Evolutionary conservation across 2,797 vertebrate species (phyloP).

Genomic region (Falco concolor): DNA sequence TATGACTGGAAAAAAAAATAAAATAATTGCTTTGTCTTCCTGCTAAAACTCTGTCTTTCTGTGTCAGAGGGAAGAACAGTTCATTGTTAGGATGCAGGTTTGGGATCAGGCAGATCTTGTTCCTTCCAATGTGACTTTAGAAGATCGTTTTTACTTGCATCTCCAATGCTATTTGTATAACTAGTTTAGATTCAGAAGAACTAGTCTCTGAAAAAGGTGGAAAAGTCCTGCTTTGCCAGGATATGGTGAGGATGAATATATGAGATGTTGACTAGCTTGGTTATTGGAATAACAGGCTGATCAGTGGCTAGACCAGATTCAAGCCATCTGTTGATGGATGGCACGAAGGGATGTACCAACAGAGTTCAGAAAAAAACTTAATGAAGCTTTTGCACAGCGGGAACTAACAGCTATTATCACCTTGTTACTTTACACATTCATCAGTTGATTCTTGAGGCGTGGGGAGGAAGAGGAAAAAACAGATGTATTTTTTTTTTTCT

Average conservation of each 20-base stretch:
- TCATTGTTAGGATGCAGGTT: not conserved
- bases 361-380: constrained; percentile 24
- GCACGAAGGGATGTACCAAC: not conserved
- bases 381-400: not conserved
- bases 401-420: constrained; percentile 41
- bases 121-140: not conserved
- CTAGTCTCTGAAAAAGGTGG: not conserved
- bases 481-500: not conserved
- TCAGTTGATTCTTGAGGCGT: not conserved
- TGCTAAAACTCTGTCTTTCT: not conserved
- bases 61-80: not conserved
- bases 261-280: not conserved
- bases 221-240: not conserved
- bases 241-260: not conserved
- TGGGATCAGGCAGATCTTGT: not conserved
- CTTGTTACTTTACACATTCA: not conserved
- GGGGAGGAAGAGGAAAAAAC: not conserved
- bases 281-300: not conserved
- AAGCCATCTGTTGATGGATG: not conserved
- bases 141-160: not conserved
- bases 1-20: not conserved
- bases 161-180: not conserved
- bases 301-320: not conserved
- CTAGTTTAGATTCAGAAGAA: not conserved
- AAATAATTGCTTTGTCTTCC: not conserved